phyloP scores from a whole-genome alignment of 2,113 vertebrate species.

The Pangasianodon gigas region DNA sequence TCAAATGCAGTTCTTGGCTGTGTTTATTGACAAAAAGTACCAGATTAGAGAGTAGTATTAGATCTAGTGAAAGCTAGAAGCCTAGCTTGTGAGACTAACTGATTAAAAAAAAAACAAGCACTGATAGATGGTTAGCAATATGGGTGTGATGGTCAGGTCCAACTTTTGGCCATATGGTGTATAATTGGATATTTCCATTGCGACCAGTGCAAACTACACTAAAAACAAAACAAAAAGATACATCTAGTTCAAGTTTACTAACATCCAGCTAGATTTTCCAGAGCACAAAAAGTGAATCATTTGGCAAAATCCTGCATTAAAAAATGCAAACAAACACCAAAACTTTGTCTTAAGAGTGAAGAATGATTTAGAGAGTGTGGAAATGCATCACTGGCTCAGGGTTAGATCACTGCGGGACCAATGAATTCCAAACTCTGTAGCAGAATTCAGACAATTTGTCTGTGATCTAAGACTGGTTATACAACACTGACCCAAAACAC shows the following conservation, averaged over 20 bases:
- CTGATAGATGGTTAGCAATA: too few relatives aligned
- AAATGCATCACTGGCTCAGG: not conserved
- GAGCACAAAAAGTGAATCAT: not conserved
- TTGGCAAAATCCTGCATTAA: not conserved
- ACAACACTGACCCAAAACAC: not conserved
- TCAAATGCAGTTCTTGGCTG: too few relatives aligned
- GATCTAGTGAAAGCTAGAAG: too few relatives aligned
- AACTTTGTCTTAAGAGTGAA: not conserved
- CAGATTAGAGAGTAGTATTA: too few relatives aligned
- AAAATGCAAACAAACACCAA: too few relatives aligned
- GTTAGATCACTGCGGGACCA: not conserved
- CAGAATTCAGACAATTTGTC: slow-evolving; percentile 8
- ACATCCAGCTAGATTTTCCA: not conserved
- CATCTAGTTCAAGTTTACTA: not conserved
- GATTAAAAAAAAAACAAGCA: too few relatives aligned
- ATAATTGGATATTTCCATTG: not conserved
- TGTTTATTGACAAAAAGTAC: too few relatives aligned
- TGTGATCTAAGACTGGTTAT: slow-evolving; percentile 17
- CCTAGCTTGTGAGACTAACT: too few relatives aligned
- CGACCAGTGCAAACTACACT: not conserved
- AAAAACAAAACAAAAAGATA: not conserved
- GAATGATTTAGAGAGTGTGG: not conserved
- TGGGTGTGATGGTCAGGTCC: not conserved
- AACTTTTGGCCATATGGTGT: not conserved
- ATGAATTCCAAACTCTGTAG: not conserved